Conservation (phyloP, 2,797 vertebrate genomes). For the Masticophis lateralis region DNA sequence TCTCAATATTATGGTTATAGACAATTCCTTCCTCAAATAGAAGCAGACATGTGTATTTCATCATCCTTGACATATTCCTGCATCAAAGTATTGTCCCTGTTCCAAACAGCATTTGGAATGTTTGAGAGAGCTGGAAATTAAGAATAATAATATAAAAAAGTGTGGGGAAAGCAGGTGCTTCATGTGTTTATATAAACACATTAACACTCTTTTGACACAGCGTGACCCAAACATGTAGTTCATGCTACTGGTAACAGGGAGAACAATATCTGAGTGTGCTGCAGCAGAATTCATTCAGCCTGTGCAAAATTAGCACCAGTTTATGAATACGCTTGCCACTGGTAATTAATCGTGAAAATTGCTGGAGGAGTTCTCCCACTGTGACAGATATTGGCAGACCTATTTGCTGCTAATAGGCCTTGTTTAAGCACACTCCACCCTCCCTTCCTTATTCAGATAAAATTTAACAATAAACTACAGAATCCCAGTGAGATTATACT, state of each 20-base stretch:
- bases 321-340: constrained; percentile 77
- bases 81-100: constrained; percentile 38
- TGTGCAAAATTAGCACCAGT: constrained; percentile 81
- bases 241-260: constrained; percentile 61
- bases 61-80: constrained; percentile 19
- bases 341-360: constrained; percentile 73
- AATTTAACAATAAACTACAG: constrained; percentile 54
- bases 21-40: constrained; percentile 10
- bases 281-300: constrained; percentile 71
- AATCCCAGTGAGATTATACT: constrained; percentile 52
- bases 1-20: background rate
- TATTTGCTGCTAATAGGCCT: constrained; percentile 77
- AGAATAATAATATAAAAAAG: constrained; percentile 31
- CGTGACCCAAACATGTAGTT: constrained; percentile 67
- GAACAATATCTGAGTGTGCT: constrained; percentile 73
- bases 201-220: constrained; percentile 68
- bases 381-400: constrained; percentile 75
- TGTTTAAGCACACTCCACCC: constrained; percentile 76
- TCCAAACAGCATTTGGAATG: constrained; percentile 37
- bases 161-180: constrained; percentile 63
- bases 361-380: constrained; percentile 69
- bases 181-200: constrained; percentile 66
- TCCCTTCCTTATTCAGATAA: constrained; percentile 61
- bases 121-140: constrained; percentile 35
- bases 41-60: constrained; percentile 22